Percentiles rank a stretch among this genome's conserved stretches.
Conservation (phyloP, 2,113 vertebrate species). For the Tragelaphus scriptus region DNA sequence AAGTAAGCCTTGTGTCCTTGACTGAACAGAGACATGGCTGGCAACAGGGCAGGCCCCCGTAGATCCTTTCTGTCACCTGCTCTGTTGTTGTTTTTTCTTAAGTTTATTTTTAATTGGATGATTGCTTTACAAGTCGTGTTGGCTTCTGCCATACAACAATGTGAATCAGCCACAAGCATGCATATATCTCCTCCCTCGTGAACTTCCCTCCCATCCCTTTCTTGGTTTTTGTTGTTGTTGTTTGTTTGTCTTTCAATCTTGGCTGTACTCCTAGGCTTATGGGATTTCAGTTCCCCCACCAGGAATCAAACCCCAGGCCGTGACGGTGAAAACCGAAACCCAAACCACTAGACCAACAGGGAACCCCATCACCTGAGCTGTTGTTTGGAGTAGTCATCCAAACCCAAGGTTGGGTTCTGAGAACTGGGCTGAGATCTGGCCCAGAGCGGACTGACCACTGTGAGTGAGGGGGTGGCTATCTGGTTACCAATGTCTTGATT, state of each 20-base stretch:
- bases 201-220: background rate
- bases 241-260: background rate
- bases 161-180: background rate
- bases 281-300: background rate
- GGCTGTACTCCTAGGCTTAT: background rate
- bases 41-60: background rate
- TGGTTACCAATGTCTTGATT: background rate
- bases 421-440: background rate
- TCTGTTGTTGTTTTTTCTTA: background rate
- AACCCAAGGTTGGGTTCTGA: background rate
- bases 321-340: background rate
- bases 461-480: background rate
- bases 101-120: background rate
- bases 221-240: background rate
- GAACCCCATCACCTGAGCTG: background rate
- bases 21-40: background rate
- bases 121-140: background rate
- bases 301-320: background rate
- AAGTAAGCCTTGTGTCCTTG: background rate
- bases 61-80: background rate
- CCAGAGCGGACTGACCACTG: background rate
- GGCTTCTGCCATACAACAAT: background rate
- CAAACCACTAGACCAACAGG: background rate
- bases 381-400: background rate
- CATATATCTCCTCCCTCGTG: background rate